phyloP scores from a whole-genome alignment of 2,888 invertebrate species.

The Drosophila prostipennis region DNA sequence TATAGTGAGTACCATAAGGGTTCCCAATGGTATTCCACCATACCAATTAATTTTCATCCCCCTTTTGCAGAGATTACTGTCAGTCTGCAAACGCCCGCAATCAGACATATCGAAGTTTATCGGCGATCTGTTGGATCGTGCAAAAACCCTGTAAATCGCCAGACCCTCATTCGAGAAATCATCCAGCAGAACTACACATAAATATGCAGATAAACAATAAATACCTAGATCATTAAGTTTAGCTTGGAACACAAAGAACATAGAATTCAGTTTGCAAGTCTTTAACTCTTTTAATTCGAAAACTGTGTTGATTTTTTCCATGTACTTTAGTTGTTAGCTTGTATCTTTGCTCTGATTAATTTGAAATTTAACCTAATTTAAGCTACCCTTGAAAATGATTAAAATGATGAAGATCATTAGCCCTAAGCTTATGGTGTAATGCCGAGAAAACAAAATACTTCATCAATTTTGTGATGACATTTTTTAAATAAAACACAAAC shows the following conservation, averaged over 20 bases:
- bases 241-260: constrained; percentile 67
- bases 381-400: constrained; percentile 28
- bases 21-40: not conserved
- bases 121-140: constrained; percentile 94
- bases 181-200: constrained; percentile 48
- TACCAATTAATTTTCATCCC: constrained; percentile 1
- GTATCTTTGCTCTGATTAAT: constrained; percentile 41
- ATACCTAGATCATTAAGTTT: constrained; percentile 70
- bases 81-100: constrained; percentile 93
- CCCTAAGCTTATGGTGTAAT: constrained; percentile 56
- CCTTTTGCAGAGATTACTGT: constrained; percentile 88
- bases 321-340: constrained; percentile 48
- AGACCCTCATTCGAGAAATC: constrained; percentile 22
- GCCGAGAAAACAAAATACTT: constrained; percentile 48
- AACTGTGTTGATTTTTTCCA: constrained; percentile 20
- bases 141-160: constrained; percentile 89
- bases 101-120: constrained; percentile 96
- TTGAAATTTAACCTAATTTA: constrained; percentile 59
- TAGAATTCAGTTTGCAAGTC: constrained; percentile 54
- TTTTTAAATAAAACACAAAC: constrained; percentile 45
- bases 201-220: constrained; percentile 65
- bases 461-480: constrained; percentile 77
- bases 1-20: constrained; percentile 86
- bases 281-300: constrained; percentile 35
- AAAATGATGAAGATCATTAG: constrained; percentile 50